These are phyloP conservation scores for Callipepla californica DNA, from an alignment of 2,113 vertebrate species.

Conservation along the genomic window DNA sequence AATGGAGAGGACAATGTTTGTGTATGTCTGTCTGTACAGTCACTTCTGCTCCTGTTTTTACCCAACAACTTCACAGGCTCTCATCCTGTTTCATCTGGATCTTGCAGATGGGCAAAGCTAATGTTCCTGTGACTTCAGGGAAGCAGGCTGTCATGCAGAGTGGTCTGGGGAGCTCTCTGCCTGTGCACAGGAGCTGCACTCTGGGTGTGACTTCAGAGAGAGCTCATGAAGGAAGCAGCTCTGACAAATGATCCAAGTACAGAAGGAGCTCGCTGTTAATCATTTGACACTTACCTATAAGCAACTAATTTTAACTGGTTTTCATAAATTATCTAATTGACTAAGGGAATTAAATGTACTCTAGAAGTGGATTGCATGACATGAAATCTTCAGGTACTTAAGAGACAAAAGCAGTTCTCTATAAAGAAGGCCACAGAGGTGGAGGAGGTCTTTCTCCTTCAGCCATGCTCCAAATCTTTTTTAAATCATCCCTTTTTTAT, in stretches of 20 bases:
- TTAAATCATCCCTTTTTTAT: neutral
- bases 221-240: neutral
- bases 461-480: neutral
- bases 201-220: neutral
- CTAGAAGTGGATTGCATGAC: neutral
- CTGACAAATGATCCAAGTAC: neutral
- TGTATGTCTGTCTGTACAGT: neutral
- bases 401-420: neutral
- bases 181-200: neutral
- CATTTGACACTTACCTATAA: neutral
- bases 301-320: neutral
- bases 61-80: constrained; percentile 3
- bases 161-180: neutral
- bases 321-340: neutral
- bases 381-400: neutral
- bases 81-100: constrained; percentile 4
- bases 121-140: neutral
- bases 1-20: neutral
- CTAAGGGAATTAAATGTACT: neutral
- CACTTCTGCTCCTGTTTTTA: constrained; percentile 30
- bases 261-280: neutral
- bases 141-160: neutral
- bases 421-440: neutral
- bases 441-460: neutral
- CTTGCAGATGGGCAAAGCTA: constrained; percentile 28